These are phyloP conservation scores for Amblyopsis rosae DNA, from an alignment of 2,113 vertebrate species.

Conservation along the genomic window DNA sequence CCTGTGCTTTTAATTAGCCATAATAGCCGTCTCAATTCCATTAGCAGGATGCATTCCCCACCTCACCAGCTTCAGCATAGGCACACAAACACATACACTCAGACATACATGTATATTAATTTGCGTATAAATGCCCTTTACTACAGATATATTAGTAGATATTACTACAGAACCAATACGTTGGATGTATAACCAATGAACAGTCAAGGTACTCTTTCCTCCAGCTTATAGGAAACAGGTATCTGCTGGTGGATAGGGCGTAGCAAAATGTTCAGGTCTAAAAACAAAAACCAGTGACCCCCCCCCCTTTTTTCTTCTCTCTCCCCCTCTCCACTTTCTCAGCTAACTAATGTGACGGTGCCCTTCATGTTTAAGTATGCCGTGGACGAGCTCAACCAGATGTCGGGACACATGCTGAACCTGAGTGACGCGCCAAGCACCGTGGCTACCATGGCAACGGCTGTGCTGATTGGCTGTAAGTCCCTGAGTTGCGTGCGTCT, in stretches of 20 bases:
- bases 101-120: neutral
- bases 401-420: constrained; percentile 94
- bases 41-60: constrained; percentile 72
- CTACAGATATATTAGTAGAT: constrained; percentile 1
- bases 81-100: constrained; percentile 40
- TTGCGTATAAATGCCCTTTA: neutral
- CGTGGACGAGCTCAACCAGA: constrained; percentile 95
- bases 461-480: constrained; percentile 97
- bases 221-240: neutral
- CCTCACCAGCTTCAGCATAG: constrained; percentile 46
- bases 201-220: constrained; percentile 1
- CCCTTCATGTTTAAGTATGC: constrained; percentile 99
- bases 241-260: neutral
- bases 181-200: constrained; percentile 6
- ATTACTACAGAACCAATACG: neutral
- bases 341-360: constrained; percentile 94
- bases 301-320: constrained; percentile 23
- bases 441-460: constrained; percentile 93
- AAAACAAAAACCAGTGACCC: too few species aligned
- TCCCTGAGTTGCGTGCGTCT: constrained; percentile 73
- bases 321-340: constrained; percentile 40
- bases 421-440: constrained; percentile 90
- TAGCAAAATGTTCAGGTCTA: too few species aligned
- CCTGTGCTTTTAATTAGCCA: constrained; percentile 77
- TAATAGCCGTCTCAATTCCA: constrained; percentile 80